Conservation (phyloP, 2,888 invertebrate species). For the Crematogaster levior region DNA sequence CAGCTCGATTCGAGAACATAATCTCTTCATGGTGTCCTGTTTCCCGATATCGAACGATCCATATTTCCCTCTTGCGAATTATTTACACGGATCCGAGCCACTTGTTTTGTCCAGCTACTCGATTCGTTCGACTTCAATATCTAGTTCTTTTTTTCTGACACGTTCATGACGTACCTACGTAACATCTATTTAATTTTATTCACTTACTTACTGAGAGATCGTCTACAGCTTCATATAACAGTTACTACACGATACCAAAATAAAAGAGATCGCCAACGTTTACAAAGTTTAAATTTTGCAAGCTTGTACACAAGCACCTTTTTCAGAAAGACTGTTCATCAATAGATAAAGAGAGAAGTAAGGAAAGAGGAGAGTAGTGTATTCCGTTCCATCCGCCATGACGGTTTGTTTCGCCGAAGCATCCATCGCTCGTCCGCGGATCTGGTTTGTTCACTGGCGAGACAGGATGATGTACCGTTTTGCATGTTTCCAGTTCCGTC, state of each 20-base stretch:
- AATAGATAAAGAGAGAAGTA: background rate
- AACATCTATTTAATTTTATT: conserved; percentile 4
- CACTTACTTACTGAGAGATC: background rate
- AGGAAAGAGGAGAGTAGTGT: background rate
- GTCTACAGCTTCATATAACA: background rate
- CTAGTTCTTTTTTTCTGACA: background rate
- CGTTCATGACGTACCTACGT: background rate
- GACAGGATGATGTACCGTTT: conserved; percentile 54
- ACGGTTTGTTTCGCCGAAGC: conserved; percentile 41
- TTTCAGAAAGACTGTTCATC: background rate
- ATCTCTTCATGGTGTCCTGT: conserved; percentile 50
- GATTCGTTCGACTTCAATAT: conserved; percentile 30
- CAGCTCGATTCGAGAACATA: conserved; percentile 49
- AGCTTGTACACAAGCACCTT: background rate
- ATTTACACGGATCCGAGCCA: conserved; percentile 57
- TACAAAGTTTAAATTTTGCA: too few relatives aligned
- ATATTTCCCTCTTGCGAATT: conserved; percentile 53
- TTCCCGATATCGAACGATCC: conserved; percentile 37
- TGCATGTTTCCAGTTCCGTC: conserved; percentile 45
- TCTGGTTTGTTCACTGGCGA: conserved; percentile 32
- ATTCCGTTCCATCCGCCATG: background rate
- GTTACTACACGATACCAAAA: background rate
- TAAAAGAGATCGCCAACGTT: background rate
- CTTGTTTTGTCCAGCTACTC: conserved; percentile 39
- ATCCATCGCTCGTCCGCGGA: conserved; percentile 28